Evolutionary conservation across 2,888 invertebrate species (phyloP), one percentile per base, ranked within the genome.

Genomic region (Caenorhabditis sp.): DNA sequence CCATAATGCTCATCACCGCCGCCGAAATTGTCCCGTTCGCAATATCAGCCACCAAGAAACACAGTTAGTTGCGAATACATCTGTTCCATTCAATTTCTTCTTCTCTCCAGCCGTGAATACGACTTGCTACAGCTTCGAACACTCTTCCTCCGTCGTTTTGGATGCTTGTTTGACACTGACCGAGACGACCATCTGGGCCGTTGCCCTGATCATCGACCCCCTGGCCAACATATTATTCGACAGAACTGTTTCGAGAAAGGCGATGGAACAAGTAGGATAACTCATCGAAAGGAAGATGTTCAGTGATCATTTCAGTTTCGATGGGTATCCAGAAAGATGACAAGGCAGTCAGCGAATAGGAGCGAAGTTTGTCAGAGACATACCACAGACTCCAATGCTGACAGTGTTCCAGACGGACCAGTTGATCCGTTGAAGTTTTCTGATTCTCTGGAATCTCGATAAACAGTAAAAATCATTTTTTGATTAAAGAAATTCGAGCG

Each of bases 151-250:
- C 28, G n/a, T 55, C 0, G 44, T 71, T 5, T 6, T 18, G 18
- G 35, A 62, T 26, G 61, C 20, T 0, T 51, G 18, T 9, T 40
- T 62, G 13, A 53, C 44, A 0, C 20, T 55, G 2, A n/a, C 55
- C 13, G 61, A 62, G 24, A 28, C 62, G 2, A 44, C n/a, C 2
- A 44, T 71, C 9, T 71, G 62, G 71, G 20, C 51, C n/a, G 18
- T 62, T 44, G 61, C 71, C 3, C 28, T 71, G 22, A 71, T 71
- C 6, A 55, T 71, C 28, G 71, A 71, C n/a, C 71, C 71, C 6
- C 44, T 62, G 2, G 44, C 51, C 0, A 71, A 71, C 44, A 50
- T 71, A 26, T 18, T 71, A 24, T 44, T 71, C 20, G 62, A 71
- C 50, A 44, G 6, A 44, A 71, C 53, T 13, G 62, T 71, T 11